These are phyloP conservation scores for Mycogona germanica DNA, from an alignment of 2,888 invertebrate species.

Conservation along the genomic window DNA sequence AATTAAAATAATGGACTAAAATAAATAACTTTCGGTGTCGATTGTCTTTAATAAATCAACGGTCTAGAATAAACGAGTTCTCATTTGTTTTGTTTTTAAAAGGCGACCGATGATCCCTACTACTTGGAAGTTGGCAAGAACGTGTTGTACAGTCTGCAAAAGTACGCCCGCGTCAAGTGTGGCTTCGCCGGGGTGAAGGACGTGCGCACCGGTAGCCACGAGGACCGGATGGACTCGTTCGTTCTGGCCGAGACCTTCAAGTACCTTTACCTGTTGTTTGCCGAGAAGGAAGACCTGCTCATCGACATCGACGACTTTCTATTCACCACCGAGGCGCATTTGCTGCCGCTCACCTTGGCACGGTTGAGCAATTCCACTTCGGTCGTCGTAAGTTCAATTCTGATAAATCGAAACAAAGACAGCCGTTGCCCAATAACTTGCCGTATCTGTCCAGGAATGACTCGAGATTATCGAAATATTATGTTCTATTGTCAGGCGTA, in stretches of 20 bases:
- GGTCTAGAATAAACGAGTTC: no score
- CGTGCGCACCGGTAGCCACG: conserved; percentile 75
- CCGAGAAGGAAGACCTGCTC: conserved; percentile 69
- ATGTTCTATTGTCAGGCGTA: not conserved
- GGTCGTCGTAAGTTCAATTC: conserved; percentile 24
- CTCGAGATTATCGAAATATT: not conserved
- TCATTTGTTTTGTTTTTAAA: no score
- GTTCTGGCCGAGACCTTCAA: conserved; percentile 97
- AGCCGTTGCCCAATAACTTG: not conserved
- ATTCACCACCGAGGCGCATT: conserved; percentile 89
- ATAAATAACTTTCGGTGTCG: no score
- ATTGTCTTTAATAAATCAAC: no score
- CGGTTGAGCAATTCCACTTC: conserved; percentile 39
- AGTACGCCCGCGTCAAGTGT: conserved; percentile 83
- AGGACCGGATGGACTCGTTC: conserved; percentile 95
- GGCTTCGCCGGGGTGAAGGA: conserved; percentile 97
- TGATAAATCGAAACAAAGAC: not conserved
- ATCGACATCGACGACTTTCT: conserved; percentile 75
- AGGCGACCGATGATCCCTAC: conserved; percentile 90
- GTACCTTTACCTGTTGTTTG: conserved; percentile 86
- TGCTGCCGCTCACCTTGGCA: conserved; percentile 74
- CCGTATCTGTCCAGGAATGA: not conserved
- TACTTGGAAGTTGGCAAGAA: conserved; percentile 85
- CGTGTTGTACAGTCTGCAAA: conserved; percentile 76
- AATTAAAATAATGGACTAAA: no score